A percentile compares a stretch with the other conserved stretches of the same genome.
Conservation (phyloP, 2,888 invertebrate species). For the Xestia sexstrigata region DNA sequence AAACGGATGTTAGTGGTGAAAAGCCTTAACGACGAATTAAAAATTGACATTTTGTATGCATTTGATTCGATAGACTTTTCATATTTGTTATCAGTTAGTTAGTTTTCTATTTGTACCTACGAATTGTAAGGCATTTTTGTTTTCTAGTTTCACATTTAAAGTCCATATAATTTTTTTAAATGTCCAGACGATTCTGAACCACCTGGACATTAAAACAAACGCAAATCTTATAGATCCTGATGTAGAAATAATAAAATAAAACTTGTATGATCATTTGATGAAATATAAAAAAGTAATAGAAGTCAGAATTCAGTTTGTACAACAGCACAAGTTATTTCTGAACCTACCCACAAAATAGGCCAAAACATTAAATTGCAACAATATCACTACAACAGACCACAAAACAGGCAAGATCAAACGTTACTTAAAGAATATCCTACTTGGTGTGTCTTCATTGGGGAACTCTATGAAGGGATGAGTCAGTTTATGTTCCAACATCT, state of each 20-base stretch:
- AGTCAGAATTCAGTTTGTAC: background rate
- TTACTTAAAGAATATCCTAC: conserved; percentile 89
- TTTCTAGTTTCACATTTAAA: background rate
- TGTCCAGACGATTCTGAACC: too few species aligned
- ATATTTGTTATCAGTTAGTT: background rate
- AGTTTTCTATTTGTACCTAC: conserved; percentile 1
- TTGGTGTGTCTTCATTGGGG: conserved; percentile 86
- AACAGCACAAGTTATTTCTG: background rate
- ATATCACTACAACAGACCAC: conserved; percentile 38
- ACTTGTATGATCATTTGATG: background rate
- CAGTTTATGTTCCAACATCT: conserved; percentile 86
- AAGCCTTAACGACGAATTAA: background rate
- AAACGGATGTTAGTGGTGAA: background rate
- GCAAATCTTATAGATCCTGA: background rate
- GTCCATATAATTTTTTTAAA: background rate
- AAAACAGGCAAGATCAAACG: conserved; percentile 68
- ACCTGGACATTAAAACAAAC: background rate
- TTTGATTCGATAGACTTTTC: conserved; percentile 1
- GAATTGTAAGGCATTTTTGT: conserved; percentile 2
- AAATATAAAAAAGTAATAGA: background rate
- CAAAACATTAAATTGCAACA: background rate
- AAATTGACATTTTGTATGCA: background rate
- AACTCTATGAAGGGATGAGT: conserved; percentile 89
- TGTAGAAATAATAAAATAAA: background rate
- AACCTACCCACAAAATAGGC: background rate